These are phyloP conservation scores for Eucidaris tribuloides DNA, from an alignment of 35 echinoderm and acorn worm species.

Conservation along the genomic window DNA sequence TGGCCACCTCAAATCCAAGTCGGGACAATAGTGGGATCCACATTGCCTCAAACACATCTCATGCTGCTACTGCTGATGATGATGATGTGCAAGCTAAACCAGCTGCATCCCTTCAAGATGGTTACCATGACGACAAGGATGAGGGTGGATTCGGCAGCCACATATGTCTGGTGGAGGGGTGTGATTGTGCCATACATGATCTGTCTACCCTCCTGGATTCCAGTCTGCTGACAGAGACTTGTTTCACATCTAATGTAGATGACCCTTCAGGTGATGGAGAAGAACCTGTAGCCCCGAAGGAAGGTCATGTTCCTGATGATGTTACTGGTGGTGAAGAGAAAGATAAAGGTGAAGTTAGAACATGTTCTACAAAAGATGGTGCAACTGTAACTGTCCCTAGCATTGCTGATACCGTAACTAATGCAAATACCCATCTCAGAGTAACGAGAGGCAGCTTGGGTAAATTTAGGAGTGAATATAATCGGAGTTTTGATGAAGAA, in stretches of 20 bases:
- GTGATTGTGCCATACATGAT: not conserved
- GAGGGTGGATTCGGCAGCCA: not conserved
- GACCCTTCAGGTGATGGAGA: not conserved
- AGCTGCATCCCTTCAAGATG: not conserved
- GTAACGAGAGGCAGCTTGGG: not conserved
- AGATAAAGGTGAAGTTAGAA: no score
- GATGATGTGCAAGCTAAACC: no score
- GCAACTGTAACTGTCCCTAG: no score
- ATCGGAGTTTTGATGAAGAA: slow-evolving; percentile 14
- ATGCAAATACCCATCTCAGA: not conserved
- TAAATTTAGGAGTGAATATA: slow-evolving; percentile 7
- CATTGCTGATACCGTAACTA: no score
- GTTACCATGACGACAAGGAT: not conserved
- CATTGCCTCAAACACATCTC: no score
- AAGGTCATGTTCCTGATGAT: no score
- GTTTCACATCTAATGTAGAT: not conserved
- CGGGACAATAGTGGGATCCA: no score
- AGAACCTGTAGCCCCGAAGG: no score
- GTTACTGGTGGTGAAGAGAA: no score
- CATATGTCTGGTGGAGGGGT: slow-evolving; percentile 8
- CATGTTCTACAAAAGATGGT: no score
- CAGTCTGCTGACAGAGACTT: slow-evolving; percentile 11
- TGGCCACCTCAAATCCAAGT: no score
- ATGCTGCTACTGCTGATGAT: no score
- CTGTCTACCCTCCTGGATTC: slow-evolving; percentile 5